These are phyloP conservation scores for Ladona fulva DNA, from an alignment of 1,140 invertebrate genomes.

Conservation along the genomic window DNA sequence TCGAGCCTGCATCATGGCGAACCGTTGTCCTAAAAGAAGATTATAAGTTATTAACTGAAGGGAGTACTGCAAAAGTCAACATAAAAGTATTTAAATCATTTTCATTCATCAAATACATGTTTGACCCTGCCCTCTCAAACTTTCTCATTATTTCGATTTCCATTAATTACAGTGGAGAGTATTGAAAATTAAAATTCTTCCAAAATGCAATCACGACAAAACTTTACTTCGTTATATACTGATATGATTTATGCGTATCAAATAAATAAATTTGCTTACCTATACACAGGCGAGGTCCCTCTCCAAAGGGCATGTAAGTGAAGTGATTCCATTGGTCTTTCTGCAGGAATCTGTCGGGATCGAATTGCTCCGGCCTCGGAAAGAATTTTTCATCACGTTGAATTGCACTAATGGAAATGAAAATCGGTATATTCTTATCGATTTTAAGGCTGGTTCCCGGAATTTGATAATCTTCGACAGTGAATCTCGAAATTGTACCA, in stretches of 20 bases:
- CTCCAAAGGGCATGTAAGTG: constrained; percentile 17
- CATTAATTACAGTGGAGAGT: no score
- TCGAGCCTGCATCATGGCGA: constrained; percentile 15
- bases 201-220: no score
- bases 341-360: constrained; percentile 16
- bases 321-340: background rate
- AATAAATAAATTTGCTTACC: constrained; percentile 2
- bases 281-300: constrained; percentile 18
- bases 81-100: no score
- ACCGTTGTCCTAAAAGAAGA: constrained; percentile 13
- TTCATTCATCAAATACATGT: no score
- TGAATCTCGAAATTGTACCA: background rate
- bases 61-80: no score
- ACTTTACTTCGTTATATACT: no score
- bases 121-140: no score
- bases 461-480: background rate
- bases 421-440: background rate
- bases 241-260: no score
- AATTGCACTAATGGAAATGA: constrained; percentile 11
- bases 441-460: background rate
- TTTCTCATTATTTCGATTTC: no score
- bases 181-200: no score
- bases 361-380: constrained; percentile 17
- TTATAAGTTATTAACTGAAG: no score
- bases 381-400: constrained; percentile 16